Conservation (phyloP, 1,140 invertebrate genomes). For the Drosophila funebris region DNA sequence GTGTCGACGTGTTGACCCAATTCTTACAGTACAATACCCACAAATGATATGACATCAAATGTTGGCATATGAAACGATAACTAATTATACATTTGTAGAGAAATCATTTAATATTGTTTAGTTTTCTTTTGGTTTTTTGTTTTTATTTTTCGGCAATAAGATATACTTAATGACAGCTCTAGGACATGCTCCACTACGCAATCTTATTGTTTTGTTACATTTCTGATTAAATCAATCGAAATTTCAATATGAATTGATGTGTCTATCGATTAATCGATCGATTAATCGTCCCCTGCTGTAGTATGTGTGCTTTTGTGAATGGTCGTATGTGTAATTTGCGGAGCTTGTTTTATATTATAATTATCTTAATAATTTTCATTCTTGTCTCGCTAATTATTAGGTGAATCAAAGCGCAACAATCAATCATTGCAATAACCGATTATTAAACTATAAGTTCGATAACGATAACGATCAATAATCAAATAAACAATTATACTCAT, state of each 20-base stretch:
- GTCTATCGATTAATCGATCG: constrained; percentile 4
- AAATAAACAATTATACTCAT: constrained; percentile 23
- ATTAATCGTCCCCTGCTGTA: not conserved
- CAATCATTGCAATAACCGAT: constrained; percentile 63
- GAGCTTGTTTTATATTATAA: constrained; percentile 11
- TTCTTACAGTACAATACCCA: constrained; percentile 21
- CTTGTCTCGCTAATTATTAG: constrained; percentile 69
- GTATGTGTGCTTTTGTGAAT: not conserved
- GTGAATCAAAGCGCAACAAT: constrained; percentile 80
- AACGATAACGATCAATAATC: constrained; percentile 13
- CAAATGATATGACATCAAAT: constrained; percentile 19
- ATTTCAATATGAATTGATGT: not conserved
- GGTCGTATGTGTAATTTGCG: constrained; percentile 8
- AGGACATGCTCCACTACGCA: constrained; percentile 46
- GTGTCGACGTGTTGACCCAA: constrained; percentile 17
- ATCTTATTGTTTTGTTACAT: constrained; percentile 20
- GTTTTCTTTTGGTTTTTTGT: not conserved
- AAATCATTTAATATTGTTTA: constrained; percentile 5
- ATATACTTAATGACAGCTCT: constrained; percentile 35
- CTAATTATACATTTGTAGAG: constrained; percentile 24
- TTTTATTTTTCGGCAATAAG: constrained; percentile 17
- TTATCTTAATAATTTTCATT: constrained; percentile 50
- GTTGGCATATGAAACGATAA: constrained; percentile 8
- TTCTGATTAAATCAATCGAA: not conserved
- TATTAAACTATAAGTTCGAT: constrained; percentile 33